phyloP scores from a whole-genome alignment of 2,113 vertebrate species.

The Carollia perspicillata region DNA sequence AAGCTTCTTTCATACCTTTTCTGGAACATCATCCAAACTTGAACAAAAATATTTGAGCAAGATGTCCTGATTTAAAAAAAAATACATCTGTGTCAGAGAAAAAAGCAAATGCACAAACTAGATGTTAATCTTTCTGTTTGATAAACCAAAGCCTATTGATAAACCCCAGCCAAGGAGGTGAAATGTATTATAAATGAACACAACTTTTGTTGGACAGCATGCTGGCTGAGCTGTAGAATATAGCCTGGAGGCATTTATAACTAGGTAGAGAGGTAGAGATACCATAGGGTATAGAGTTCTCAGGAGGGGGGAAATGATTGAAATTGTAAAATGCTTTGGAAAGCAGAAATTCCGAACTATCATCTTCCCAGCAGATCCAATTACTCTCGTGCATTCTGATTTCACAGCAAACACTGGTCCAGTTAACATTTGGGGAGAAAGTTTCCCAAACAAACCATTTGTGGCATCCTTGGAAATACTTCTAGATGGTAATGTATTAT shows the following conservation, averaged over 20 bases:
- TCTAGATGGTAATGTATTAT: slow-evolving; percentile 20
- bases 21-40: slow-evolving; percentile 32
- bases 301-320: neutral
- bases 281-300: slow-evolving; percentile 46
- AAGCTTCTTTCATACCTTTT: slow-evolving; percentile 42
- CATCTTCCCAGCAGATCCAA: slow-evolving; percentile 67
- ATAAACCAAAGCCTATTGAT: slow-evolving; percentile 52
- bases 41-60: slow-evolving; percentile 59
- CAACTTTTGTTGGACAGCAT: slow-evolving; percentile 54
- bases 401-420: slow-evolving; percentile 59
- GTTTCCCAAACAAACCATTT: slow-evolving; percentile 66
- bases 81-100: slow-evolving; percentile 33
- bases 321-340: slow-evolving; percentile 76
- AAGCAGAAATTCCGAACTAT: slow-evolving; percentile 63
- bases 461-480: slow-evolving; percentile 55
- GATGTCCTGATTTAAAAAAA: slow-evolving; percentile 20
- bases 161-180: slow-evolving; percentile 57
- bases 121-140: slow-evolving; percentile 56
- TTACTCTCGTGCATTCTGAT: slow-evolving; percentile 63
- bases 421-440: slow-evolving; percentile 27
- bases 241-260: slow-evolving; percentile 54
- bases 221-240: slow-evolving; percentile 59
- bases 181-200: slow-evolving; percentile 56
- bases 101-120: slow-evolving; percentile 55
- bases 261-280: slow-evolving; percentile 50